phyloP scores from a whole-genome alignment of 2,797 vertebrate genomes.

The Limnodromus scolopaceus region DNA sequence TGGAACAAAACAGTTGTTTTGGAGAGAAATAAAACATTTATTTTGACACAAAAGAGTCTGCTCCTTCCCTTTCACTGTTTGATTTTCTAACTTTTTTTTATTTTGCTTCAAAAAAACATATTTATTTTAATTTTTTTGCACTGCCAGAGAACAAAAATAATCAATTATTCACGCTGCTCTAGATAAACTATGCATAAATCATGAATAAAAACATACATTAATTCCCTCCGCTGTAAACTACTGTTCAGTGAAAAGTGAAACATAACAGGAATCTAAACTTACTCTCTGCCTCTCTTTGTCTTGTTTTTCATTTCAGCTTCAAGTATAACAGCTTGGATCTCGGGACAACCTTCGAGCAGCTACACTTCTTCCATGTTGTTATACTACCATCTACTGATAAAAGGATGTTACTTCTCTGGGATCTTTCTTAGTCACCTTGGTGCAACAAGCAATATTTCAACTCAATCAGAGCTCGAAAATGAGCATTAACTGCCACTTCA shows the following conservation, averaged over 20 bases:
- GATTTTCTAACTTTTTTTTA: background rate
- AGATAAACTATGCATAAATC: background rate
- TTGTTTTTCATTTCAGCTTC: background rate
- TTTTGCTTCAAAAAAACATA: background rate
- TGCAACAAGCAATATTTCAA: conserved; percentile 11
- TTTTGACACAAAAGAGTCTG: conserved; percentile 42
- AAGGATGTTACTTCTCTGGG: conserved; percentile 72
- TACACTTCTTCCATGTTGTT: conserved; percentile 52
- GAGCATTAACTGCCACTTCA: background rate
- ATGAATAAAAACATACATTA: conserved; percentile 26
- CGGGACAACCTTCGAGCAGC: background rate
- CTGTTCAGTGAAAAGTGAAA: conserved; percentile 25
- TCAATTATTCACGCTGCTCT: conserved; percentile 41
- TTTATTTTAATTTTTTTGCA: conserved; percentile 15
- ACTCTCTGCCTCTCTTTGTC: background rate
- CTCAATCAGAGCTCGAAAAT: background rate
- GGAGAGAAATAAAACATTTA: conserved; percentile 37
- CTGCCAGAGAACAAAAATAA: conserved; percentile 40
- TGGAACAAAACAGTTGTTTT: conserved; percentile 47
- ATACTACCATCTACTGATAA: conserved; percentile 83
- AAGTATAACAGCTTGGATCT: background rate
- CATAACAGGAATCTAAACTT: background rate
- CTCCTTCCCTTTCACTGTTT: conserved; percentile 12
- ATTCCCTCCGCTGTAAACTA: background rate
- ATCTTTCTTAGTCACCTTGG: background rate